Evolutionary conservation across 2,888 invertebrate genomes (phyloP), one percentile per base, ranked within the genome.

Genomic region (Dimorphilus gyrociliatus): DNA sequence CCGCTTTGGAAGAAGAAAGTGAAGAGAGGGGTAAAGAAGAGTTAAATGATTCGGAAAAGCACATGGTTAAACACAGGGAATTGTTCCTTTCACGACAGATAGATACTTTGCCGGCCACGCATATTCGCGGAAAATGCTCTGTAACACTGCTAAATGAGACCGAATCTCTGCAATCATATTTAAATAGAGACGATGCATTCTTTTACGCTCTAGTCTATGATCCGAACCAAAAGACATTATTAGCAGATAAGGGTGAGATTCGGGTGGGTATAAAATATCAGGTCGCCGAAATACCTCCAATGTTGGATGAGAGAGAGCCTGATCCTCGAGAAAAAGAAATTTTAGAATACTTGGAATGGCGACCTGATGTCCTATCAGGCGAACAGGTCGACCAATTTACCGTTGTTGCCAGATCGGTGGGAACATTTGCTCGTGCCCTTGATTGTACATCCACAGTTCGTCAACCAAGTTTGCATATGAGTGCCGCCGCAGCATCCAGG

Each of bases 181-280:
- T 94, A 63, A 81, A 82, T 70, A 88, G 85, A 73, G 84, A 85
- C 69, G 94, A 99, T 69, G 79, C 85, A 64, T 99, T 97, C 73
- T 99, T 92, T 71, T 97, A 97, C 71, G 92, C 94, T 65, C 73
- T 99, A 67, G 94, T 97, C 53, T 99, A 92, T 69, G 97, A 99
- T 72, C 94, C 94, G 49, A 79, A 82, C 67, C 90, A 92, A 71
- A 90, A 90, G 70, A 97, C 94, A 51, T 72, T 99, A 60, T 72
- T 94, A 63, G 94, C 94, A 53, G 97, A 99, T 69, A 90, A 92
- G 72, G 92, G 68, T 60, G 85, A 84, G 71, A 88, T 85, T 64
- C 62, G 76, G 48, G 74, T 78, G 30, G 94, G 94, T 55, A 80
- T 79, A 63, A 77, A 81, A 68, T 94, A 86, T 71, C 97, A 99